Base-by-base conservation (phyloP, 2,797 vertebrate genomes). In the Garrulus glandarius region DNA sequence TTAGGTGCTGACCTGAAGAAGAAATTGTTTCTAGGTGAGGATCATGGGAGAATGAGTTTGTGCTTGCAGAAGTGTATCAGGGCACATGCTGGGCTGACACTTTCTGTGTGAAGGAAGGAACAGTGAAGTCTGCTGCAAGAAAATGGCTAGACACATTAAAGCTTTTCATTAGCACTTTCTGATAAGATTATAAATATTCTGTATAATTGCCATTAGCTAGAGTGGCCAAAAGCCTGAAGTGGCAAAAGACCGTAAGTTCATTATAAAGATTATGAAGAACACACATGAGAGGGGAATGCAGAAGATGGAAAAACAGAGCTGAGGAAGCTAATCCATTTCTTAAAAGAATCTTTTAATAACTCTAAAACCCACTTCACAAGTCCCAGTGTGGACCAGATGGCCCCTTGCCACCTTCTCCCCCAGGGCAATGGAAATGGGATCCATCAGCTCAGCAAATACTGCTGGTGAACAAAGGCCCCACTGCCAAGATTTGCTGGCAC, bases 401-500 rank as follows among this genome's bases (percentile, higher is more conserved):
- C 95, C 46, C 37, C 55, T 39, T 91, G 92, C 92, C 95, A 97
- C 69, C 36, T 78, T 41, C 60, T 72, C 26, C 72, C 81, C 34
- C 4, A 10, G 53, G 37, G 82, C 37, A 7, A 3, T 67, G 78
- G 88, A 89, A 86, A 92, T 1, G 5, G 72, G 95, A 92, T 78
- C 93, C 84, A 77, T 93, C 87, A 64, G 89, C 79, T 94, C 94
- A 91, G 94, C 87, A 93, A 82, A 81, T 52, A 23, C 49, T 0
- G 0, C 6, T 1, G 0, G 18, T 2, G 64, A 96, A 94, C 94
- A 96, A 96, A 94, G 61, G 29, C 84, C 34, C 23, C 79, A 32
- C 52, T 49, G 84, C 94, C 95, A 59, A 46, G 84, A 22, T 44
- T 12, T 61, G 52, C 24, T 96, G 96, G 96, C 94, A 95, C 59